A percentile compares a stretch with the other conserved stretches of the same genome.
Evolutionary conservation across 2,797 vertebrate genomes (phyloP).

Genomic region (Gila robusta): DNA sequence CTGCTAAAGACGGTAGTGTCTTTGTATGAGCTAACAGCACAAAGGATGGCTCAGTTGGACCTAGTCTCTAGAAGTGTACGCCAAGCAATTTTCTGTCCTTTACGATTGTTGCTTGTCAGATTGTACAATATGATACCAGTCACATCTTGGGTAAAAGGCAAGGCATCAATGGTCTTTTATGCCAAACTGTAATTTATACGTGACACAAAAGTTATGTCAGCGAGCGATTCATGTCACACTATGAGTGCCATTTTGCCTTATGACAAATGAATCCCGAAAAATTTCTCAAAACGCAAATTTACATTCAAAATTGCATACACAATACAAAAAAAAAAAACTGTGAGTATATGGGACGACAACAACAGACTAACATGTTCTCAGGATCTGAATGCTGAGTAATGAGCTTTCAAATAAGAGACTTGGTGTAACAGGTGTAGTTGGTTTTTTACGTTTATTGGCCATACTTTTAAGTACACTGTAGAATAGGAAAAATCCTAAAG

Average conservation of each 20-base stretch:
- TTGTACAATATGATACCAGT: background rate
- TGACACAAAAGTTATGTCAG: background rate
- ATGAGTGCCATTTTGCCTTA: background rate
- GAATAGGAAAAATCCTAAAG: background rate
- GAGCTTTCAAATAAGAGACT: background rate
- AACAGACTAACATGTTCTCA: background rate
- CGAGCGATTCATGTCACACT: background rate
- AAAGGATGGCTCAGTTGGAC: background rate
- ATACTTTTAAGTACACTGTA: background rate
- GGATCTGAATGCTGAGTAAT: background rate
- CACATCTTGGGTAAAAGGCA: background rate
- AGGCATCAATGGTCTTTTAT: background rate
- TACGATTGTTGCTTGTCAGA: background rate
- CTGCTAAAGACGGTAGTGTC: conserved; percentile 38
- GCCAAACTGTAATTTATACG: background rate
- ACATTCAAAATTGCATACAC: background rate
- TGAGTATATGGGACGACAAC: background rate
- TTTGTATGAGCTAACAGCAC: background rate
- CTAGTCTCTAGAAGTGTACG: background rate
- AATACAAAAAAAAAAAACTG: background rate
- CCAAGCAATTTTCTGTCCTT: background rate
- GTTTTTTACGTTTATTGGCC: background rate
- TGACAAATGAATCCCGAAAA: background rate
- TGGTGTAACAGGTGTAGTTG: background rate
- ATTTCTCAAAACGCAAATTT: background rate